Percentiles rank a stretch among this genome's conserved stretches.
phyloP scores from a whole-genome alignment of 2,888 invertebrate species.

The Cylloceria caligata region DNA sequence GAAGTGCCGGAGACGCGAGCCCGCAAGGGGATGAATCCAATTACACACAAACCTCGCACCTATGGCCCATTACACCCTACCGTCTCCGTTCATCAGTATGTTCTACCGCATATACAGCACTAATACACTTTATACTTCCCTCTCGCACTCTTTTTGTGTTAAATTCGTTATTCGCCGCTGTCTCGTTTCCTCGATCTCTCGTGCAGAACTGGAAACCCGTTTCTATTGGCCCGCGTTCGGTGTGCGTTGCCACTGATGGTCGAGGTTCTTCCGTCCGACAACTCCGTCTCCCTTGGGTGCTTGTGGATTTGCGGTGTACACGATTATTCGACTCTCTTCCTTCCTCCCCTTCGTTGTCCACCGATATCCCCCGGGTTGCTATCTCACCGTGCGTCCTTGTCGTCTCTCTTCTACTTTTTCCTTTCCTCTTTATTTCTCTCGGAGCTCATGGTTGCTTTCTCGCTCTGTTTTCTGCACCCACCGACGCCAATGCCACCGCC shows the following conservation, averaged over 20 bases:
- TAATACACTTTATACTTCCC: conserved; percentile 16
- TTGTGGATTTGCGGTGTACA: conserved; percentile 78
- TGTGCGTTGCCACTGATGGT: conserved; percentile 12
- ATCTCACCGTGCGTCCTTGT: conserved; percentile 61
- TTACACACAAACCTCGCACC: conserved; percentile 81
- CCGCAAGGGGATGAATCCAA: conserved; percentile 80
- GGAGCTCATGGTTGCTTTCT: conserved; percentile 47
- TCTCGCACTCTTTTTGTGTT: conserved; percentile 14
- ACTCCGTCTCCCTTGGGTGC: conserved; percentile 68
- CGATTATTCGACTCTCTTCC: conserved; percentile 74
- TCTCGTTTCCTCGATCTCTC: conserved; percentile 52
- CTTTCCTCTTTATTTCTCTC: conserved; percentile 61
- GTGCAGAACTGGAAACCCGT: conserved; percentile 65
- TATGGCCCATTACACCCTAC: conserved; percentile 78
- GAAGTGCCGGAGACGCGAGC: conserved; percentile 65
- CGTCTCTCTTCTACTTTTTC: conserved; percentile 63
- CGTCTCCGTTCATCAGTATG: conserved; percentile 50
- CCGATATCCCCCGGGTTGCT: conserved; percentile 62
- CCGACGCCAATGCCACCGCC: conserved; percentile 43
- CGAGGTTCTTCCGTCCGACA: conserved; percentile 31
- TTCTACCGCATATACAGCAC: conserved; percentile 14
- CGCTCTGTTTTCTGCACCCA: conserved; percentile 61
- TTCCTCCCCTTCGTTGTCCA: conserved; percentile 36
- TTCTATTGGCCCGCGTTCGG: conserved; percentile 67
- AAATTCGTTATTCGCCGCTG: conserved; percentile 54